Evolutionary conservation across 2,113 vertebrate genomes (phyloP), one percentile per base, ranked within the genome.

Genomic region (Scatophagus argus): DNA sequence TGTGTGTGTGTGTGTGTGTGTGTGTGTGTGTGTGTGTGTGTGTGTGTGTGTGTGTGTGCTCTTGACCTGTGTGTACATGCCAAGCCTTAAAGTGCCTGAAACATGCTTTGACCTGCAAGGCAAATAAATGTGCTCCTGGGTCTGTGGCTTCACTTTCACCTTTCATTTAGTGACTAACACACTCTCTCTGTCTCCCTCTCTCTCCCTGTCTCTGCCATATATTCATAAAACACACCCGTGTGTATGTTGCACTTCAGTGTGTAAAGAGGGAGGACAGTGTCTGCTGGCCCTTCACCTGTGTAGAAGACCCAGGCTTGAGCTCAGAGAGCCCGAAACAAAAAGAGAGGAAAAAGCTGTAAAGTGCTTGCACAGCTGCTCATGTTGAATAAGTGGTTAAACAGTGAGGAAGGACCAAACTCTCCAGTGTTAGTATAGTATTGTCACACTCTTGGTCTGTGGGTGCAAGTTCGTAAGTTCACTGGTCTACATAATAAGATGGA

Each of bases 11-110:
- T 82, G 59, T 51, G 74, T 59, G 65, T 58, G 52, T 23, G 31
- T 69, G 63, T 64, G 62, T 52, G 65, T 64, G 41, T 67, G 72
- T 65, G 67, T 49, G 74, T 34, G 11, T 63, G 74, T 60, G 66
- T 62, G 58, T 27, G 31, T 69, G 63, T 65, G 63, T 83, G 76
- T 64, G 46, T 47, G 52, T 55, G 66, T 65, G 44, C 68, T 77
- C 29, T 61, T 71, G 69, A 75, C 86, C 77, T 89, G 90, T 87
- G 82, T 77, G 61, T 64, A 79, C 91, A 83, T 59, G 86, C 68
- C 47, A 54, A 66, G 14, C 58, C 41, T 82, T 77, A 62, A 56
- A 83, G 79, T 74, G 32, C 16, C 58, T 39, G 60, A 74, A 72
- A 74, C 89, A 76, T n/a, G 90, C 70, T 73, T 56, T 10, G 17